These are phyloP conservation scores for Bombycilla garrulus DNA, from an alignment of 2,113 vertebrate species.

Conservation along the genomic window DNA sequence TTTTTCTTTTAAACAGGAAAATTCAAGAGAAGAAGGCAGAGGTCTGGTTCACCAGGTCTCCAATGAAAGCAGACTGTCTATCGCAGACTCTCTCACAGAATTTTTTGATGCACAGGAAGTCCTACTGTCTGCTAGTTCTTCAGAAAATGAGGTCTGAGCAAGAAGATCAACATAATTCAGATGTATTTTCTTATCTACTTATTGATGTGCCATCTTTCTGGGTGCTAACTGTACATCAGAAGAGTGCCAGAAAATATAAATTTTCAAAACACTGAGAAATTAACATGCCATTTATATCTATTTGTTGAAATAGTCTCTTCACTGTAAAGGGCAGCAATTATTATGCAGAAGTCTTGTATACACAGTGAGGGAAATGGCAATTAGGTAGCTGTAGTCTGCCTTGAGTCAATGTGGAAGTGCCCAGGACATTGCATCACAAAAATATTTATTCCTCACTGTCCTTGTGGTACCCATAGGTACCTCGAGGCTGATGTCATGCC, in stretches of 20 bases:
- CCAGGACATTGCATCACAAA: not conserved
- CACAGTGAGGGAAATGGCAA: not conserved
- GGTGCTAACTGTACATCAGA: not conserved
- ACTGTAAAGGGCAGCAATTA: not conserved
- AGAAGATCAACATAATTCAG: not conserved
- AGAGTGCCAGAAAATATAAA: not conserved
- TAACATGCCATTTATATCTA: not conserved
- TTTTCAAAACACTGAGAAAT: not conserved
- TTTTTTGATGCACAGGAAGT: conserved; percentile 98
- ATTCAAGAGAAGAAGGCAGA: conserved; percentile 77
- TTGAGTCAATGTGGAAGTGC: not conserved
- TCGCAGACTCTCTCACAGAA: conserved; percentile 92
- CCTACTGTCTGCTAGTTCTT: conserved; percentile 92
- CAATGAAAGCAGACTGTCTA: conserved; percentile 91
- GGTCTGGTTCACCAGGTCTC: conserved; percentile 90
- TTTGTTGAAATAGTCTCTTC: not conserved
- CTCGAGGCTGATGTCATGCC: not conserved
- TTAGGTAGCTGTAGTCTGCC: not conserved
- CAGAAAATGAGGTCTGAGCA: conserved; percentile 91
- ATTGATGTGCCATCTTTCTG: not conserved
- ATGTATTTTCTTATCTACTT: not conserved
- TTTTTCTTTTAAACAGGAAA: conserved; percentile 78
- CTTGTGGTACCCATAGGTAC: not conserved
- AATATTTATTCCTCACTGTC: not conserved
- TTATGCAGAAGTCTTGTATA: not conserved